phyloP scores from a whole-genome alignment of 2,113 vertebrate species.

The Himantopus leucocephalus region DNA sequence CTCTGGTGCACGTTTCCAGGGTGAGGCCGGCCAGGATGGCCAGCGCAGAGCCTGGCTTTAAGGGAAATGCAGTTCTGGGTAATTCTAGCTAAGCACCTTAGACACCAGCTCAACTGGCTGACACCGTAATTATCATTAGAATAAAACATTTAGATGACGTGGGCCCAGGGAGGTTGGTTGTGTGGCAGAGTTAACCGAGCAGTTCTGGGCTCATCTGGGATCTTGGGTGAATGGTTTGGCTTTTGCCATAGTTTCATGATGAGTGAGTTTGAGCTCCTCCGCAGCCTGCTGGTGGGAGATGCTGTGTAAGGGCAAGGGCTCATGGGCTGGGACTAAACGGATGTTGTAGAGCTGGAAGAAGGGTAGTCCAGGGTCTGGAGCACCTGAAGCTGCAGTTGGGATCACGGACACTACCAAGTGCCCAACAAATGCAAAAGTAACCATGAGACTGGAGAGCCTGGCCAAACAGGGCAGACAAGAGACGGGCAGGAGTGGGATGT shows the following conservation, averaged over 20 bases:
- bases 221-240: not conserved
- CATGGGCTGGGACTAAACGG: not conserved
- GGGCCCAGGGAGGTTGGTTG: not conserved
- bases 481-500: not conserved
- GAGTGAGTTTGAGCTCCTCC: not conserved
- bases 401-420: not conserved
- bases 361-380: not conserved
- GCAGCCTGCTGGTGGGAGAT: not conserved
- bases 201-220: not conserved
- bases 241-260: not conserved
- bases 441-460: not conserved
- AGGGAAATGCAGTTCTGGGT: slow-evolving; percentile 4
- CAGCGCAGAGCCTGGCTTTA: not conserved
- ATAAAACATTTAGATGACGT: slow-evolving; percentile 31
- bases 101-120: slow-evolving; percentile 2
- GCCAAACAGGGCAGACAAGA: not conserved
- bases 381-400: not conserved
- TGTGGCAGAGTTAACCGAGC: not conserved
- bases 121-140: slow-evolving; percentile 4
- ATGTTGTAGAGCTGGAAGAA: not conserved
- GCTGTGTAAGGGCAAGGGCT: not conserved
- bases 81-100: slow-evolving; percentile 43
- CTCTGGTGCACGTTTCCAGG: not conserved
- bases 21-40: not conserved
- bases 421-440: not conserved